Conservation (phyloP, 2,888 invertebrate species). For the Rhagonycha fulva region DNA sequence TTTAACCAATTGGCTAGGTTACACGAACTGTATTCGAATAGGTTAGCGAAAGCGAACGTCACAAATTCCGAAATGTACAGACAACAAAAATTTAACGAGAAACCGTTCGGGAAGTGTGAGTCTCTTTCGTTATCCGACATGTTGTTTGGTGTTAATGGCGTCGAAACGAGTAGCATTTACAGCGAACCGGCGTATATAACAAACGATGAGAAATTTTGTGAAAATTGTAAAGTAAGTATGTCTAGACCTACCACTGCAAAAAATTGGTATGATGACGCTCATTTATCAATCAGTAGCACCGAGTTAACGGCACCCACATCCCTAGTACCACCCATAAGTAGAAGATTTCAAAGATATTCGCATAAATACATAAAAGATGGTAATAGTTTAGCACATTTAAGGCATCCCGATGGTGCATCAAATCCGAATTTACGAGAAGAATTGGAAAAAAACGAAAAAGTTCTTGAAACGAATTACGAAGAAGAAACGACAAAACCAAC, state of each 20-base stretch:
- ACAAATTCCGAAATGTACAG: conserved; percentile 67
- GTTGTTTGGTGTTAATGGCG: conserved; percentile 62
- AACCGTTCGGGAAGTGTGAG: conserved; percentile 66
- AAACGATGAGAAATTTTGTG: conserved; percentile 74
- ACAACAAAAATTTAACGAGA: conserved; percentile 43
- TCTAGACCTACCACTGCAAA: conserved; percentile 69
- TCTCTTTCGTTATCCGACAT: conserved; percentile 73
- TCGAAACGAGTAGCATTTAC: conserved; percentile 81
- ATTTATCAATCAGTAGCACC: conserved; percentile 60
- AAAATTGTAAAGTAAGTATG: conserved; percentile 75
- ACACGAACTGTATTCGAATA: conserved; percentile 80
- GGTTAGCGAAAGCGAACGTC: conserved; percentile 75
- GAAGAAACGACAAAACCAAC: conserved; percentile 53
- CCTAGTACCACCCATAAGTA: conserved; percentile 43
- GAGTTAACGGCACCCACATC: conserved; percentile 52
- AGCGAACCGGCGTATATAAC: conserved; percentile 80
- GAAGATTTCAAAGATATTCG: conserved; percentile 66
- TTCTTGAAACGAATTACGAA: conserved; percentile 17
- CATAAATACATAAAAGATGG: conserved; percentile 62
- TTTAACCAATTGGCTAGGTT: conserved; percentile 82
- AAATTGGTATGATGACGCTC: conserved; percentile 63
- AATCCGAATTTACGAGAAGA: conserved; percentile 85
- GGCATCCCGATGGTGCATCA: conserved; percentile 91
- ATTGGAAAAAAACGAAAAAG: conserved; percentile 54
- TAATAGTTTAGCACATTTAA: conserved; percentile 67